Percentiles rank a stretch among this genome's conserved stretches.
Evolutionary conservation across 2,797 vertebrate species (phyloP).

Genomic region (Gobionotothen gibberifrons): DNA sequence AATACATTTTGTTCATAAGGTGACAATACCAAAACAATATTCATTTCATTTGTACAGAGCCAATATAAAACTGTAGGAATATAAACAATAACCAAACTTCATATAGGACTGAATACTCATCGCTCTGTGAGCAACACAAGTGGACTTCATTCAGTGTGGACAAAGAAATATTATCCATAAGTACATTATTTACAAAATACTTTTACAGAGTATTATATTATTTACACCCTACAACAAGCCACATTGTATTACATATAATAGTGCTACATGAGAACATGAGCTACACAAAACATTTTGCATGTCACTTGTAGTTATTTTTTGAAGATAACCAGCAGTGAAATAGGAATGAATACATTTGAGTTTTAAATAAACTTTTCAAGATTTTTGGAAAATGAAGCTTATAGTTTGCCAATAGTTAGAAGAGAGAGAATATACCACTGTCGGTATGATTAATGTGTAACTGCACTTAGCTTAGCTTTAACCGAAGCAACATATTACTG

Average conservation of each 20-base stretch:
- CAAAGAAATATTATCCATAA: slow-evolving; percentile 68
- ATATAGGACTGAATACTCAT: slow-evolving; percentile 33
- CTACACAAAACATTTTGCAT: slow-evolving; percentile 16
- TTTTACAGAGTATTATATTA: slow-evolving; percentile 54
- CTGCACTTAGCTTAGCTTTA: neutral
- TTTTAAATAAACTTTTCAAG: slow-evolving; percentile 5
- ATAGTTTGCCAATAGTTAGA: neutral
- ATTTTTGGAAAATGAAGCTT: neutral
- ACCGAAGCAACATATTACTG: neutral
- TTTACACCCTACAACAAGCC: slow-evolving; percentile 59
- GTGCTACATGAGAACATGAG: slow-evolving; percentile 31
- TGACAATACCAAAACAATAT: slow-evolving; percentile 68
- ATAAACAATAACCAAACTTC: slow-evolving; percentile 51
- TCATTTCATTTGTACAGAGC: slow-evolving; percentile 62
- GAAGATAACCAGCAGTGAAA: slow-evolving; percentile 4
- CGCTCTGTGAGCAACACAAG: slow-evolving; percentile 43
- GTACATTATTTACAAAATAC: slow-evolving; percentile 69
- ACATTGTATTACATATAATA: slow-evolving; percentile 29
- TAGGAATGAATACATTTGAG: neutral
- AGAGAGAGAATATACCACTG: neutral
- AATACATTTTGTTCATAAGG: slow-evolving; percentile 74
- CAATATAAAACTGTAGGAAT: slow-evolving; percentile 66
- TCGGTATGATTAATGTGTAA: neutral
- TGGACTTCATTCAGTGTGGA: slow-evolving; percentile 67
- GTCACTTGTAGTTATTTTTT: neutral